Evolutionary conservation across 2,888 invertebrate genomes (phyloP).

Genomic region (Augiades crinisus): DNA sequence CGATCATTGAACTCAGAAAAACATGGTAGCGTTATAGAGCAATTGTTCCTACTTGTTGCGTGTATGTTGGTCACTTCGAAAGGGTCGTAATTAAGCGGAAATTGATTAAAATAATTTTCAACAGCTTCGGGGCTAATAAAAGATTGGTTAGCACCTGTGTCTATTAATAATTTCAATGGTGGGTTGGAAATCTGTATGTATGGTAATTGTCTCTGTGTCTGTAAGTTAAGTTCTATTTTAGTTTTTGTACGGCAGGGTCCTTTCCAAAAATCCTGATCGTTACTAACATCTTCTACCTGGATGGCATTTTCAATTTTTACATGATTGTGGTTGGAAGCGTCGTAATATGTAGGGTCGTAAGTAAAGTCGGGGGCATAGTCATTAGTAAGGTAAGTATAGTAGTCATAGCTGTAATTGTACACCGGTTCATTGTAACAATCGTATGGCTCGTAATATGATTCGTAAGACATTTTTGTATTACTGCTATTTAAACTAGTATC

Average conservation of each 20-base stretch:
- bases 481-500: no score
- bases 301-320: neutral
- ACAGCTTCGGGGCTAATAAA: conserved; percentile 22
- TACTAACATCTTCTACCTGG: neutral
- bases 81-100: conserved; percentile 31
- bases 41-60: conserved; percentile 31
- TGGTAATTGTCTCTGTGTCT: conserved; percentile 27
- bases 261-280: conserved; percentile 21
- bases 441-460: neutral
- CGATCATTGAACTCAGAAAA: conserved; percentile 31
- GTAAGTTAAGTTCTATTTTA: conserved; percentile 30
- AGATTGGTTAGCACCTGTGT: no score
- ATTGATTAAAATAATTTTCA: conserved; percentile 23
- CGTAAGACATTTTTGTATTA: neutral
- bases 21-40: conserved; percentile 37
- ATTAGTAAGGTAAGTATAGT: neutral
- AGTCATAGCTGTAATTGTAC: conserved; percentile 13
- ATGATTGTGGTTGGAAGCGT: neutral
- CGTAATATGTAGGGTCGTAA: conserved; percentile 3
- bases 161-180: no score
- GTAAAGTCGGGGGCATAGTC: conserved; percentile 5
- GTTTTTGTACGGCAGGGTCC: conserved; percentile 3
- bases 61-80: conserved; percentile 38
- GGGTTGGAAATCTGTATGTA: conserved; percentile 26
- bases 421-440: neutral